Percentiles rank a stretch among this genome's conserved stretches.
Evolutionary conservation across 2,888 invertebrate genomes (phyloP).

Genomic region (Chrysina gloriosa): DNA sequence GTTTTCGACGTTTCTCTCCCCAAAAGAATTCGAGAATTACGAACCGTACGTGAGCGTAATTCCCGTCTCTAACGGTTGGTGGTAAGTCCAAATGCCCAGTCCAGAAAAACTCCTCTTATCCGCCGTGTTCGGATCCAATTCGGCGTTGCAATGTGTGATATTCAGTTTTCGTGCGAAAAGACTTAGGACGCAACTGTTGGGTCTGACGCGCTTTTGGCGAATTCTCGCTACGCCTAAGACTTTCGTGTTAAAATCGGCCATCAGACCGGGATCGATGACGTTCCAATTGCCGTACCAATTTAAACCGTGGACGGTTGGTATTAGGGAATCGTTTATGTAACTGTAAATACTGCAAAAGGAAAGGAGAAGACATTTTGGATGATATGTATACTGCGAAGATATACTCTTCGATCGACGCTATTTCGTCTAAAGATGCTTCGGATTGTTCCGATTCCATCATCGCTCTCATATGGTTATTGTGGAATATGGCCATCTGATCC

Average conservation of each 20-base stretch:
- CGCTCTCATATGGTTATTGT: constrained; percentile 30
- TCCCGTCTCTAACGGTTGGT: constrained; percentile 4
- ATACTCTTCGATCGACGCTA: constrained; percentile 28
- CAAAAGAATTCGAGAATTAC: not conserved
- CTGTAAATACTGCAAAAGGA: constrained; percentile 42
- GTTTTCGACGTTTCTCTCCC: not conserved
- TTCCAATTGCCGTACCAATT: constrained; percentile 49
- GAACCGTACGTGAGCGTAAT: constrained; percentile 26
- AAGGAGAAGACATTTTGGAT: not conserved
- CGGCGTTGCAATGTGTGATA: constrained; percentile 44
- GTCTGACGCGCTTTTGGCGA: constrained; percentile 46
- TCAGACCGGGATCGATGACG: constrained; percentile 46
- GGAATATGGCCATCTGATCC: constrained; percentile 25
- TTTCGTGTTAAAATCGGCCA: constrained; percentile 48
- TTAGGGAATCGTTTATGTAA: constrained; percentile 43
- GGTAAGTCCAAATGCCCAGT: constrained; percentile 25
- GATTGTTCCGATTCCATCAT: constrained; percentile 32
- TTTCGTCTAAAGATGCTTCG: constrained; percentile 15
- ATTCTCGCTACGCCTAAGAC: constrained; percentile 49
- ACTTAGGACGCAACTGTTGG: constrained; percentile 40
- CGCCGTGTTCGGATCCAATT: constrained; percentile 27
- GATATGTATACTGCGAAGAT: not conserved
- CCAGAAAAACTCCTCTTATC: constrained; percentile 3
- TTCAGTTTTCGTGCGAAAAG: constrained; percentile 24
- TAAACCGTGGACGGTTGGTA: constrained; percentile 40